Evolutionary conservation across 2,888 invertebrate species (phyloP).

Genomic region (Tenthredo livida): DNA sequence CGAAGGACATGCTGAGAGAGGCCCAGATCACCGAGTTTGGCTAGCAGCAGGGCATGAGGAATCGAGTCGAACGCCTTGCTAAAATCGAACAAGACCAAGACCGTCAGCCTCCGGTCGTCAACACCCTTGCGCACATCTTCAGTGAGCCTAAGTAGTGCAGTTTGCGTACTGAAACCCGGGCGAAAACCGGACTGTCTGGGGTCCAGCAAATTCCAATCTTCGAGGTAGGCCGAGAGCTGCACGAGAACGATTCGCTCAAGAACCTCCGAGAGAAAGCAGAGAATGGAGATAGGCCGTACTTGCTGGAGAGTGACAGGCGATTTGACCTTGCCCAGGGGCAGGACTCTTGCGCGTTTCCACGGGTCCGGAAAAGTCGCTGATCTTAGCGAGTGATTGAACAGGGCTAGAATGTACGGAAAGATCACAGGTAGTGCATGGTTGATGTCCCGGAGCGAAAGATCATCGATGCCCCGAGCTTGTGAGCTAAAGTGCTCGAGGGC

Average conservation of each 20-base stretch:
- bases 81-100: slow-evolving; percentile 44
- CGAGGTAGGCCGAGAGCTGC: too few species aligned
- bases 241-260: too few species aligned
- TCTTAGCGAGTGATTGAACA: background rate
- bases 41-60: background rate
- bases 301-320: background rate
- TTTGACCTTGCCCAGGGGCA: background rate
- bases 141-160: slow-evolving; percentile 14
- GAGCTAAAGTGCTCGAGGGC: background rate
- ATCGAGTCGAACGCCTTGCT: slow-evolving; percentile 45
- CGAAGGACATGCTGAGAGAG: background rate
- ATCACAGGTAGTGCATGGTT: background rate
- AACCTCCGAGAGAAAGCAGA: too few species aligned
- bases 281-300: too few species aligned
- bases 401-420: background rate
- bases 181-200: slow-evolving; percentile 38
- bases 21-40: background rate
- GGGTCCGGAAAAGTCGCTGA: background rate
- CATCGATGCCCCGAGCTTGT: background rate
- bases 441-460: background rate
- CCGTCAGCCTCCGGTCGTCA: slow-evolving; percentile 31
- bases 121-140: slow-evolving; percentile 41
- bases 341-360: background rate
- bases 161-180: slow-evolving; percentile 33
- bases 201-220: too few species aligned